Base-by-base conservation (phyloP, 2,888 invertebrate genomes). In the Synanthedon andrenaeformis region DNA sequence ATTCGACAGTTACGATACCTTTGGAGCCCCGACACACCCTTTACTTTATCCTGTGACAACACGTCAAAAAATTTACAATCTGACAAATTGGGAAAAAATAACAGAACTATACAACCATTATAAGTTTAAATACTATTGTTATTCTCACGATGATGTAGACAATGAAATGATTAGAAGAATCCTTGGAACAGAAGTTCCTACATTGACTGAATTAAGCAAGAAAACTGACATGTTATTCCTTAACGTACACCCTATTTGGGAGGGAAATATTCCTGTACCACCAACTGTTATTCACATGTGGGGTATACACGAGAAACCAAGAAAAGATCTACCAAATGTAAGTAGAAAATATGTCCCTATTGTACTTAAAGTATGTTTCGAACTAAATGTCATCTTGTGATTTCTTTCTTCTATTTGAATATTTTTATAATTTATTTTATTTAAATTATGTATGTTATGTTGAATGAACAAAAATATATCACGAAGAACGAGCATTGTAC, bases 301-400 rank as follows among this genome's bases (percentile, higher is more conserved):
- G 41, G 81, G 81, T 12, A 56, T 79, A 13, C 83, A 83, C 55
- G 64, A 75, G 13, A 68, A 64, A 4, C 64, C 68, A n/a, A 54
- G 58, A 3, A 71, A 76, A 54, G 62, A 72, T n/a, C 61, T 88
- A 52, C 79, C 82, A 13, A 56, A 76, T 67, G 84, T 83, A 66
- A 42, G 28, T 53, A 51, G 12, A 10, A 49, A 35, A 35, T 35
- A 5, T 35, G 8, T 8, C 35, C 5, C 3, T 5, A 8, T 10
- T 35, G 35, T 49, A 45, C 10, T 35, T 35, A 14, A 19, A 17
- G 13, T 17, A 50, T 19, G 23, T 13, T 1, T 10, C 35, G 3
- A 35, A 35, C 10, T 17, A 45, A 28, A 45, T 41, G 8, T 42
- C n/a, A 48, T 35, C 17, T 52, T 14, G 48, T 28, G n/a, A n/a